Evolutionary conservation across 2,797 vertebrate genomes (phyloP), one percentile per base, ranked within the genome.

Genomic region (Tragopan temminckii): DNA sequence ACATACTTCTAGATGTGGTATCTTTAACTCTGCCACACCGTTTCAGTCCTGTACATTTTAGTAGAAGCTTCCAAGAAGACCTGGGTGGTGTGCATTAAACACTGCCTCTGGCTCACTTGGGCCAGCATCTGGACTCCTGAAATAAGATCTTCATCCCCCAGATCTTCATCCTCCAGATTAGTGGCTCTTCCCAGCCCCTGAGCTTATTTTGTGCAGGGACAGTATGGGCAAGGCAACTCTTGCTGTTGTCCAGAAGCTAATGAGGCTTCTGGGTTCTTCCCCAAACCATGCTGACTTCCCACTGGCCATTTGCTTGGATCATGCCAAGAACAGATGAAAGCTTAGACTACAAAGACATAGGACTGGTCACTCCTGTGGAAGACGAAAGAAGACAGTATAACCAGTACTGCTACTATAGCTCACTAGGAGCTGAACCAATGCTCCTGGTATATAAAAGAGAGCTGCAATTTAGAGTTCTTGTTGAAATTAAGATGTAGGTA

Each of bases 401-500:
- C 52, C 43, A 58, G 15, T 59, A 62, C 78, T 70, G 23, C 29
- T 38, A 11, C 48, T 42, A 27, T 7, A 57, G 19, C 20, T 94
- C 42, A 23, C 38, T 80, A 72, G 20, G 35, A 85, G 4, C 16
- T 33, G 53, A 46, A 74, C 9, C 6, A 1, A 29, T 61, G 16
- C 25, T 86, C 48, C 50, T 2, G 2, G 12, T 24, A 17, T 48
- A 70, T 33, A 0, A 0, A 80, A 59, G 7, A 78, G 61, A 82
- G 55, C 16, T 24, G 35, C 86, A 79, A 89, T 71, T 55, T 27
- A 7, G 48, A 82, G 45, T 71, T 80, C 53, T 64, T 63, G 7
- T 59, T 85, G 58, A 80, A 93, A 93, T 69, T 66, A 59, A 91
- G 78, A 80, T 90, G 38, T 85, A 42, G 14, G 61, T 79, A 53